phyloP scores from a whole-genome alignment of 2,888 invertebrate species.

The Cantharis rustica region DNA sequence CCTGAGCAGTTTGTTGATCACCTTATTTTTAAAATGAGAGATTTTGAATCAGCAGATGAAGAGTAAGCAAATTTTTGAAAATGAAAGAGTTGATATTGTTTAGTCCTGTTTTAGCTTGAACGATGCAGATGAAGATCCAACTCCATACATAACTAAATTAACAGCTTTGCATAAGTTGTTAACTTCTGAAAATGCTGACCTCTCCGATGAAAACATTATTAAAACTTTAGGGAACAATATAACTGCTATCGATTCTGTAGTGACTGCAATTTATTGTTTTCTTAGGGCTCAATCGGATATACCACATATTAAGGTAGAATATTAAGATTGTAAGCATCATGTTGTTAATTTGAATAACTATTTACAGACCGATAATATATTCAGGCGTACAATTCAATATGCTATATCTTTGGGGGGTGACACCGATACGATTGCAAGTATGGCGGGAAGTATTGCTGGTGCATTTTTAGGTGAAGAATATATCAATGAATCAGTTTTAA shows the following conservation, averaged over 20 bases:
- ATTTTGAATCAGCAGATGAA: constrained; percentile 58
- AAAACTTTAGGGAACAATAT: constrained; percentile 64
- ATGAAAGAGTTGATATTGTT: neutral
- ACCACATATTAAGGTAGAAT: constrained; percentile 56
- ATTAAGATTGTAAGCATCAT: neutral
- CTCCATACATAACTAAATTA: constrained; percentile 62
- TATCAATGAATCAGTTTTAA: constrained; percentile 58
- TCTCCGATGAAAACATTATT: constrained; percentile 59
- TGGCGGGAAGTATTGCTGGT: constrained; percentile 74
- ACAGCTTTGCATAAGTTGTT: constrained; percentile 59
- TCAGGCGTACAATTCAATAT: constrained; percentile 69
- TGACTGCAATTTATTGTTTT: constrained; percentile 74
- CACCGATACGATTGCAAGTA: constrained; percentile 77
- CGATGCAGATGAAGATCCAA: neutral
- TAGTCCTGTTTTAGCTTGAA: constrained; percentile 14
- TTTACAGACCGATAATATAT: constrained; percentile 60
- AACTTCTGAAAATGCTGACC: constrained; percentile 50
- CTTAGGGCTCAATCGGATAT: constrained; percentile 61
- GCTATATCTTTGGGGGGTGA: constrained; percentile 77
- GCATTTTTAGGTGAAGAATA: constrained; percentile 67
- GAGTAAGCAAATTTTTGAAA: constrained; percentile 17
- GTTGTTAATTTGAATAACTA: constrained; percentile 22
- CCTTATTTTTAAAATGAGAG: constrained; percentile 60
- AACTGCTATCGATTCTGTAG: constrained; percentile 70
- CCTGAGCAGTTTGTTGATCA: constrained; percentile 57